Base-by-base conservation (phyloP, 2,888 invertebrate genomes). In the Acronicta alni region DNA sequence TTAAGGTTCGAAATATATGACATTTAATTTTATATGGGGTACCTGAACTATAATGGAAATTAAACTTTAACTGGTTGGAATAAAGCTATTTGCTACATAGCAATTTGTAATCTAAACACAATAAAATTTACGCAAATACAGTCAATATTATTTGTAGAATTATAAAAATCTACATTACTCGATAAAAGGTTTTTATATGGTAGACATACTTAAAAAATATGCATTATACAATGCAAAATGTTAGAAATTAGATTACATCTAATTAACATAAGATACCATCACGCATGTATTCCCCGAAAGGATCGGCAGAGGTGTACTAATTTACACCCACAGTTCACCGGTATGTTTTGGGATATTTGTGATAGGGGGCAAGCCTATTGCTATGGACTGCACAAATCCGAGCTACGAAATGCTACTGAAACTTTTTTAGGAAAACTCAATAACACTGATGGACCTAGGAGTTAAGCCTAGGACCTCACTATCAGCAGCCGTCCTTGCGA, bases 201-300 rank as follows among this genome's bases (percentile, higher is more conserved):
- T 18, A 8, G 17, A 18, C 3, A 38, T 48, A 12, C 20, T 14
- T 20, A 56, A 37, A 57, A 63, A 57, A 63, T 69, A 70, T 57
- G 71, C 75, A 69, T 62, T 70, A 8, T 9, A 39, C 18, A 62
- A 70, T 70, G 69, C 71, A 70, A 53, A 30, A 32, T 14, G 20
- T 49, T 48, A 0, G 32, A 38, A 51, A 54, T 74, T 63, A 74
- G 75, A 69, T 74, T 23, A 41, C 57, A 69, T 74, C 65, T 74
- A 69, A 69, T 69, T 51, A 16, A 35, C 47, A 38, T 51, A 16
- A 35, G 44, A 38, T 51, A 46, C 41, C 18, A 68, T 37, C 43
- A n/a, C 2, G n/a, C n/a, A 6, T 35, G n/a, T 4, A n/a, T 35
- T 14, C 6, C 26, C 3, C 6, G 14, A 30, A 12, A 30, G 35